These are phyloP conservation scores for Oophaga pumilio DNA, from an alignment of 2,113 vertebrate genomes.

Conservation along the genomic window DNA sequence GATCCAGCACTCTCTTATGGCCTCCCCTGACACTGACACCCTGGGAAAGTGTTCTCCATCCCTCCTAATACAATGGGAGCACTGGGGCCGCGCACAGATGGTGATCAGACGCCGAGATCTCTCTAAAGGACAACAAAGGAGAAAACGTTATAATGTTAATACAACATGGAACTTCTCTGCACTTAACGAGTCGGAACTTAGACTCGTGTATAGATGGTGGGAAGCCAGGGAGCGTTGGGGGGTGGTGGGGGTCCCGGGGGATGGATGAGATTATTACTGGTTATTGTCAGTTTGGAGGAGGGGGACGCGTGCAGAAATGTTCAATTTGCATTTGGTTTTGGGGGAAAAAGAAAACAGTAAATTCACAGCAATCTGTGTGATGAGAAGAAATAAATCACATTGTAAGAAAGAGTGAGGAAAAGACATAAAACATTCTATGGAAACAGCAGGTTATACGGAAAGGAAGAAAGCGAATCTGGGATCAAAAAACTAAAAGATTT, in stretches of 20 bases:
- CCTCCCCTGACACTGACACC: background rate
- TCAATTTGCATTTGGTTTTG: slow-evolving; percentile 1
- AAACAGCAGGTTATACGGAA: background rate
- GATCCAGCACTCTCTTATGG: too few species aligned
- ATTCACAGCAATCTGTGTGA: background rate
- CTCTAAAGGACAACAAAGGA: slow-evolving; percentile 26
- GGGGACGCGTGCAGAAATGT: slow-evolving; percentile 1
- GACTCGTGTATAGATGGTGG: background rate
- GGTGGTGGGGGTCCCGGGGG: background rate
- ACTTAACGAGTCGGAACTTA: background rate
- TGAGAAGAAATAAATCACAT: background rate
- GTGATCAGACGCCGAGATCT: slow-evolving; percentile 12
- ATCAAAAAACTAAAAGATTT: background rate
- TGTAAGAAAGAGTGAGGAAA: background rate
- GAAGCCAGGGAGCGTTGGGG: background rate
- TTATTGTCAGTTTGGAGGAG: background rate
- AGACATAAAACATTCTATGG: background rate
- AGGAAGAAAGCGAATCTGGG: background rate
- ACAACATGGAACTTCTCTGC: background rate
- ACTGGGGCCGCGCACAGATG: slow-evolving; percentile 28
- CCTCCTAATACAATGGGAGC: slow-evolving; percentile 6
- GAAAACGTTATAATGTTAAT: slow-evolving; percentile 41
- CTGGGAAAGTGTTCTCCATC: slow-evolving; percentile 26
- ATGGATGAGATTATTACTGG: background rate
- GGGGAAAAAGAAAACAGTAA: background rate